Evolutionary conservation across 1,140 invertebrate genomes (phyloP).

Genomic region (Brachionus paranguensis): DNA sequence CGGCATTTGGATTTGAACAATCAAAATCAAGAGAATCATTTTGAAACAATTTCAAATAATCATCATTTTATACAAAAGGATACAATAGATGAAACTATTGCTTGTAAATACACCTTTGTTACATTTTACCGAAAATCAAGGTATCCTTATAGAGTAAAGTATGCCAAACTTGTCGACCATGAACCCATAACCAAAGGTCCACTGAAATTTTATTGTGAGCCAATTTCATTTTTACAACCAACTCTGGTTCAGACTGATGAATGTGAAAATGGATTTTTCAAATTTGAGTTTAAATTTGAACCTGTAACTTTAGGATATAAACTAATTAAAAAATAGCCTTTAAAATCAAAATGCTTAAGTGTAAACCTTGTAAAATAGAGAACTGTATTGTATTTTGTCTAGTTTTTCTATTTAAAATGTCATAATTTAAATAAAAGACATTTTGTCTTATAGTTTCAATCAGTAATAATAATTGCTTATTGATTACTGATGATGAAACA

Average conservation of each 20-base stretch:
- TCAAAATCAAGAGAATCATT: not conserved
- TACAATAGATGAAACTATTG: not conserved
- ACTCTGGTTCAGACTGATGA: not conserved
- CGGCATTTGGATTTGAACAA: not conserved
- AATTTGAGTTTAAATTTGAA: not conserved
- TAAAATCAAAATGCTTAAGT: no score
- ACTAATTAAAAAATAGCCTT: not conserved
- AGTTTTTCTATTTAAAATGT: no score
- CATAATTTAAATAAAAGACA: no score
- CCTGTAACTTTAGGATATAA: not conserved
- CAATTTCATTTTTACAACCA: not conserved
- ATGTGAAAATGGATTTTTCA: not conserved
- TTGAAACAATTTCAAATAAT: not conserved
- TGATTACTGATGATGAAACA: no score
- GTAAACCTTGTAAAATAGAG: no score
- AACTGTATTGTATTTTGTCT: no score
- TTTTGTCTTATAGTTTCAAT: no score
- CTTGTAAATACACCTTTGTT: not conserved
- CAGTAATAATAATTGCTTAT: no score
- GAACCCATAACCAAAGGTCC: not conserved
- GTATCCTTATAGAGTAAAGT: not conserved
- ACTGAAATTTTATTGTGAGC: not conserved
- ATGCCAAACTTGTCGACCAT: not conserved
- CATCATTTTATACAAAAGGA: not conserved
- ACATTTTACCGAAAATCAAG: not conserved